These are phyloP conservation scores for Diabrotica balteata DNA, from an alignment of 2,888 invertebrate species.

Conservation along the genomic window DNA sequence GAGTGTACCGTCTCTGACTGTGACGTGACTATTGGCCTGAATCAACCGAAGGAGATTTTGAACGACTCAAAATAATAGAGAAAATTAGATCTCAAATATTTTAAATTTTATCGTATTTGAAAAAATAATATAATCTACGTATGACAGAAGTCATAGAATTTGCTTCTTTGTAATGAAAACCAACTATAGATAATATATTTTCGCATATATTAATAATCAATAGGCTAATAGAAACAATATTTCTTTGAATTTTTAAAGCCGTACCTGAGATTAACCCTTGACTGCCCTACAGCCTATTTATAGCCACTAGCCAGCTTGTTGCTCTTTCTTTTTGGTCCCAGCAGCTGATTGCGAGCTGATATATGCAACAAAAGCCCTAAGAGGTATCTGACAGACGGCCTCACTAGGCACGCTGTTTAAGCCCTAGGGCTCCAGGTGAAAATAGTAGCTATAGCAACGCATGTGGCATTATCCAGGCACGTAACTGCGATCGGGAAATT, in stretches of 20 bases:
- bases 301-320: constrained; percentile 10
- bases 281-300: constrained; percentile 8
- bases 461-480: constrained; percentile 34
- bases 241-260: background rate
- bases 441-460: constrained; percentile 50
- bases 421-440: constrained; percentile 38
- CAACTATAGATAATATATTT: too few relatives aligned
- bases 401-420: constrained; percentile 2
- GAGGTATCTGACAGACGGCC: background rate
- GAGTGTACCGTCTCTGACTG: too few relatives aligned
- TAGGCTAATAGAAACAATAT: too few relatives aligned
- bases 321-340: background rate
- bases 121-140: too few relatives aligned
- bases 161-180: too few relatives aligned
- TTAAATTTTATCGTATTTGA: too few relatives aligned
- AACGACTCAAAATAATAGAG: too few relatives aligned
- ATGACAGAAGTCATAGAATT: too few relatives aligned
- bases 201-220: too few relatives aligned
- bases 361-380: constrained; percentile 7
- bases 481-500: constrained; percentile 2
- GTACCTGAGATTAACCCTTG: constrained; percentile 4
- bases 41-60: too few relatives aligned
- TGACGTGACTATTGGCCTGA: too few relatives aligned
- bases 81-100: too few relatives aligned
- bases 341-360: background rate